Conservation (phyloP, 2,888 invertebrate genomes). For the Odontothrips loti region DNA sequence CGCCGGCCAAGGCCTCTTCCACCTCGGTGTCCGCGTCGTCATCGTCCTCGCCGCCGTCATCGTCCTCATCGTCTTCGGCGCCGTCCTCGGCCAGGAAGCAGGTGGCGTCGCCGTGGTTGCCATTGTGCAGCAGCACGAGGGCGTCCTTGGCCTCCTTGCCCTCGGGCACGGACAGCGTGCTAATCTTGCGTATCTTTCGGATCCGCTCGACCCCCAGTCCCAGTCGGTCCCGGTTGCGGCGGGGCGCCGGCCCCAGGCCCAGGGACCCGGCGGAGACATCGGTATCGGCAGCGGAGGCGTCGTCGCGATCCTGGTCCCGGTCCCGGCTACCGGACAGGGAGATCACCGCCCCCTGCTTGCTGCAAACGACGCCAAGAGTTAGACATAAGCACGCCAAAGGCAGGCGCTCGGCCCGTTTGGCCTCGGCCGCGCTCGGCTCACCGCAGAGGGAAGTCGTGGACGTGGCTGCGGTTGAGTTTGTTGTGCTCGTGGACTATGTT, state of each 20-base stretch:
- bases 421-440: not conserved
- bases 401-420: not conserved
- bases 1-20: not conserved
- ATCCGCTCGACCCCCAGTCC: not conserved
- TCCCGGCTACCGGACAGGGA: slow-evolving; percentile 1
- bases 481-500: slow-evolving; percentile 16
- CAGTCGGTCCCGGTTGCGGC: not conserved
- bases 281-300: not conserved
- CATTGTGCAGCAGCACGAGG: slow-evolving; percentile 16
- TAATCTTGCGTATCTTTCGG: not conserved
- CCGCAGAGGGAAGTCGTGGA: slow-evolving; percentile 11
- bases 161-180: slow-evolving; percentile 11
- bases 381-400: not conserved
- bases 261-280: too few species aligned
- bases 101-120: not conserved
- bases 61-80: slow-evolving; percentile 1
- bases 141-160: slow-evolving; percentile 15
- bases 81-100: slow-evolving; percentile 10
- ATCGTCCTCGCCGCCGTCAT: not conserved
- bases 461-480: not conserved
- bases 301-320: not conserved
- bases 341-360: slow-evolving; percentile 6
- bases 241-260: not conserved
- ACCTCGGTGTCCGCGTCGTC: not conserved
- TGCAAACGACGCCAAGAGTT: not conserved